Evolutionary conservation across 2,888 invertebrate species (phyloP).

Genomic region (Spisula solida): DNA sequence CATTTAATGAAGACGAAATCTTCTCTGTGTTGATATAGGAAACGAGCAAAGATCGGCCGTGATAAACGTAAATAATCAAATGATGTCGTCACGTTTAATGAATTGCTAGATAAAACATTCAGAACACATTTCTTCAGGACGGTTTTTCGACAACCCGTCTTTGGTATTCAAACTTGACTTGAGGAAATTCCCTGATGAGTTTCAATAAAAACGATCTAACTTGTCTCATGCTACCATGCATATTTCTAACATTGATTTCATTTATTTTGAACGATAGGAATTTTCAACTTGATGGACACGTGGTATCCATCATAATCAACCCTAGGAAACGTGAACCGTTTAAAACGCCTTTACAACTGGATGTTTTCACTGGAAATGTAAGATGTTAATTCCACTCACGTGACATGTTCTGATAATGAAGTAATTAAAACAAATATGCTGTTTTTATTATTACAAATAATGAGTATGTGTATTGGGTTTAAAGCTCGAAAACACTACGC

Average conservation of each 20-base stretch:
- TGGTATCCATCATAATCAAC: conserved; percentile 43
- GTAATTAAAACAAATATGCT: too few relatives aligned
- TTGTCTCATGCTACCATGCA: background rate
- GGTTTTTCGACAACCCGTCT: background rate
- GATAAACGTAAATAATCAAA: background rate
- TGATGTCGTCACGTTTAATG: background rate
- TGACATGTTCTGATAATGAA: background rate
- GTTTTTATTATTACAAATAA: too few relatives aligned
- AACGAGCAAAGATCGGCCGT: background rate
- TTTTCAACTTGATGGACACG: conserved; percentile 29
- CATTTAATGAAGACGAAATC: too few relatives aligned
- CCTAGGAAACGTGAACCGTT: conserved; percentile 19
- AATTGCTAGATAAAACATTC: background rate
- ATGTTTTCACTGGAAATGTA: conserved; percentile 41
- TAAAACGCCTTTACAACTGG: conserved; percentile 30
- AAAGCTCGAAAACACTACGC: too few relatives aligned
- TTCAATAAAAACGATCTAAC: background rate
- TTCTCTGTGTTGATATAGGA: too few relatives aligned
- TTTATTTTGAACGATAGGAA: conserved; percentile 25
- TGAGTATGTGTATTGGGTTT: too few relatives aligned
- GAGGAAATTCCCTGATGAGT: background rate
- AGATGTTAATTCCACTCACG: background rate
- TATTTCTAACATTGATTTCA: background rate
- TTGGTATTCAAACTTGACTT: background rate
- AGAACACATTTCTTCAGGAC: background rate